Conservation (phyloP, 2,113 vertebrate species). For the Zeus faber region DNA sequence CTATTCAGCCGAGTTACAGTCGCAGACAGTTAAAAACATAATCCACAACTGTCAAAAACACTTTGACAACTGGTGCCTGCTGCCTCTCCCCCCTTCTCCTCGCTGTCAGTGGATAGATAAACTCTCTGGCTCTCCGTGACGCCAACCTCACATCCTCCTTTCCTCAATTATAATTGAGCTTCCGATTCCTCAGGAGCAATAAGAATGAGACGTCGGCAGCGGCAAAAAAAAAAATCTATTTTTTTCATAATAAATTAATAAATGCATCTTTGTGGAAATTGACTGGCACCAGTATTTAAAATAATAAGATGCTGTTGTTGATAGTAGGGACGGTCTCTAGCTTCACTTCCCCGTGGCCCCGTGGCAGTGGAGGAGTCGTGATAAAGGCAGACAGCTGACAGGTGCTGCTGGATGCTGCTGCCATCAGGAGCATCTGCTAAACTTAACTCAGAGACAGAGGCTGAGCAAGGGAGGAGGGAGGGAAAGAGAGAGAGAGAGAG, state of each 20-base stretch:
- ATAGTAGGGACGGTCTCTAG: conserved; percentile 64
- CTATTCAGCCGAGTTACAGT: conserved; percentile 43
- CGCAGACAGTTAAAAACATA: conserved; percentile 51
- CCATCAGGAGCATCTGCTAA: conserved; percentile 73
- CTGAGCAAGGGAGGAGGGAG: conserved; percentile 14
- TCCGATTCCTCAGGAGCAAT: conserved; percentile 48
- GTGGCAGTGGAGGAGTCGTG: conserved; percentile 63
- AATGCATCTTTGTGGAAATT: conserved; percentile 54
- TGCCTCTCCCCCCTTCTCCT: conserved; percentile 23
- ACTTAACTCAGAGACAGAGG: conserved; percentile 58
- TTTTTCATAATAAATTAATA: conserved; percentile 35
- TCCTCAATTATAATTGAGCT: conserved; percentile 65
- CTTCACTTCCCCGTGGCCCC: conserved; percentile 67
- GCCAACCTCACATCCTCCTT: conserved; percentile 34
- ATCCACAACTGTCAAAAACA: conserved; percentile 61
- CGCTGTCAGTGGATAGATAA: conserved; percentile 43
- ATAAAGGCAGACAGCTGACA: conserved; percentile 80
- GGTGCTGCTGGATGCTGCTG: conserved; percentile 70
- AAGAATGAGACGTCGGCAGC: conserved; percentile 19
- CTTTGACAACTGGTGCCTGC: conserved; percentile 46
- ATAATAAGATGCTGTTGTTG: conserved; percentile 76
- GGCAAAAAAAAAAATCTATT: conserved; percentile 3
- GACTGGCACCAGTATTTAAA: conserved; percentile 71
- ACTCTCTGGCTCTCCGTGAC: conserved; percentile 23
- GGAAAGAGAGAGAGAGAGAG: neutral